Evolutionary conservation across 2,888 invertebrate species (phyloP).

Genomic region (Boloria euphrosyne): DNA sequence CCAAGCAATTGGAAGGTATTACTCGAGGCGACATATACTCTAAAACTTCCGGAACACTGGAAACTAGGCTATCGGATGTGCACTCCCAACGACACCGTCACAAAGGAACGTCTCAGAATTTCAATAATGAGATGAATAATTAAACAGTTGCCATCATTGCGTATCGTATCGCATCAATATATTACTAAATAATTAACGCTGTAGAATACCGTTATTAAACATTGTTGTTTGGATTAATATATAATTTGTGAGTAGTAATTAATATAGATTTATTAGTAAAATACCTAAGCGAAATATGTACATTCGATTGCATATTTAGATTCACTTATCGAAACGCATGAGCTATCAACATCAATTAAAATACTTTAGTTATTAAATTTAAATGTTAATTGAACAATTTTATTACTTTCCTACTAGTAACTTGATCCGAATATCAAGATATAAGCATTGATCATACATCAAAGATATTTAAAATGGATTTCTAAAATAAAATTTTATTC

Average conservation of each 20-base stretch:
- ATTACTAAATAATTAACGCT: neutral
- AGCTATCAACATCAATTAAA: too few relatives aligned
- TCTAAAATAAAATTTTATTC: neutral
- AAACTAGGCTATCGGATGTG: conserved; percentile 72
- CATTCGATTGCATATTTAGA: too few relatives aligned
- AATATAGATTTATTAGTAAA: too few relatives aligned
- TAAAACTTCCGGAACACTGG: conserved; percentile 56
- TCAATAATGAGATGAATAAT: conserved; percentile 80
- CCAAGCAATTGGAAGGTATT: conserved; percentile 39
- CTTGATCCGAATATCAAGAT: neutral
- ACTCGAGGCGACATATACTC: conserved; percentile 57
- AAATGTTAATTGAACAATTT: too few relatives aligned
- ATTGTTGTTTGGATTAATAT: neutral
- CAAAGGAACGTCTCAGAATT: conserved; percentile 71
- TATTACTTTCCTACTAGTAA: too few relatives aligned
- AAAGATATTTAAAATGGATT: conserved; percentile 3
- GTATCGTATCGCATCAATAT: neutral
- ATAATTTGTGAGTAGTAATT: too few relatives aligned
- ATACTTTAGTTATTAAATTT: too few relatives aligned
- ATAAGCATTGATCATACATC: neutral
- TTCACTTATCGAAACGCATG: too few relatives aligned
- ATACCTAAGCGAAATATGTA: too few relatives aligned
- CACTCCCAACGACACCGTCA: conserved; percentile 57
- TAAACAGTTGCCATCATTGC: conserved; percentile 57
- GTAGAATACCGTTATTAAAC: neutral